Percentiles rank a stretch among this genome's conserved stretches.
phyloP scores from a whole-genome alignment of 2,888 invertebrate genomes.

The Magallana nippona region DNA sequence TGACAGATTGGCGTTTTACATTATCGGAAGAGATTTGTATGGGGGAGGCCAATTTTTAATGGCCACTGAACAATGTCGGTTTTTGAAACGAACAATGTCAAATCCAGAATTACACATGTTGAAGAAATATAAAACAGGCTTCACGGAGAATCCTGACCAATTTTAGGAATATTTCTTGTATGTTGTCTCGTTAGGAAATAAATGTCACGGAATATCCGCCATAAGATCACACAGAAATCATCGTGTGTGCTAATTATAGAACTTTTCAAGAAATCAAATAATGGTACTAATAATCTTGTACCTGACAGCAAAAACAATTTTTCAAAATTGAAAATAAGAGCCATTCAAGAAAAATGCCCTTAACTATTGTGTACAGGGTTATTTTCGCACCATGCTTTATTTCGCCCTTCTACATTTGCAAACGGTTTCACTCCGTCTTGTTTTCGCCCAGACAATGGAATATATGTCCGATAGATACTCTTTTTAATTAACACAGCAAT shows the following conservation, averaged over 20 bases:
- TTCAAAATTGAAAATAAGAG: too few species aligned
- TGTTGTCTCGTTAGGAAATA: not conserved
- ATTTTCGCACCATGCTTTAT: too few species aligned
- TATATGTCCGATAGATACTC: too few species aligned
- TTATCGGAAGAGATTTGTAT: not conserved
- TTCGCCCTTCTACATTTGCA: too few species aligned
- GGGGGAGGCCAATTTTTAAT: conserved; percentile 14
- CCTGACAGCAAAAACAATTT: too few species aligned
- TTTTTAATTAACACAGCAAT: too few species aligned
- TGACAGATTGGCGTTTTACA: not conserved
- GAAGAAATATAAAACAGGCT: not conserved
- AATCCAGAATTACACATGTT: conserved; percentile 20
- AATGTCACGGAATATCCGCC: conserved; percentile 5
- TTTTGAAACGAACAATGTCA: not conserved
- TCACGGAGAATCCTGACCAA: not conserved
- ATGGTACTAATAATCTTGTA: too few species aligned
- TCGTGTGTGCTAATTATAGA: not conserved
- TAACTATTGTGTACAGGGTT: too few species aligned
- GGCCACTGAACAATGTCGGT: not conserved
- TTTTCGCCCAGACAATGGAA: too few species aligned
- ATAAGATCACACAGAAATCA: conserved; percentile 1
- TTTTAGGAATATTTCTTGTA: conserved; percentile 14
- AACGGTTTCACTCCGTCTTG: too few species aligned
- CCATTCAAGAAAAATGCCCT: too few species aligned
- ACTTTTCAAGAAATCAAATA: not conserved